Conservation (phyloP, 2,113 vertebrate genomes). For the Numenius arquata region DNA sequence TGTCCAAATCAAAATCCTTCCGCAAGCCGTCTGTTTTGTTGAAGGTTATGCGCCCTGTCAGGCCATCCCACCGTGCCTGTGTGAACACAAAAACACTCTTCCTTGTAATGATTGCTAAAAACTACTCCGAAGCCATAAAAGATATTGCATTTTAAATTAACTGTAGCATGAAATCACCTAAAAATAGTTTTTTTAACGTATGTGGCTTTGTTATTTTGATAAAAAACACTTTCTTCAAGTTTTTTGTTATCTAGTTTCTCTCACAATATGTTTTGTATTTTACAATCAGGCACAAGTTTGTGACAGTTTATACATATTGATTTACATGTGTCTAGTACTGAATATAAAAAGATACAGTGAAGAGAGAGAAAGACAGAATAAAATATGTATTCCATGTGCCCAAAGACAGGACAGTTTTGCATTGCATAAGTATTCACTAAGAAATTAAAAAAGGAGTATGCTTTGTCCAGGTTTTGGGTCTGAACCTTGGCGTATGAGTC, state of each 20-base stretch:
- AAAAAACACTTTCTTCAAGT: background rate
- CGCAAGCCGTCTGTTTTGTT: slow-evolving; percentile 94
- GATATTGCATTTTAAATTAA: background rate
- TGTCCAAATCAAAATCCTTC: slow-evolving; percentile 96
- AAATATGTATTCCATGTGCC: accelerated
- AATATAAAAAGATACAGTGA: background rate
- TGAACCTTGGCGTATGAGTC: background rate
- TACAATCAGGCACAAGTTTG: background rate
- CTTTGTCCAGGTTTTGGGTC: background rate
- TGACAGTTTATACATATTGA: background rate
- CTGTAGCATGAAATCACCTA: no score
- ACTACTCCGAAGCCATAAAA: background rate
- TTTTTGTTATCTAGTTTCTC: background rate
- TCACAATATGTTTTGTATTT: background rate
- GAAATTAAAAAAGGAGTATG: background rate
- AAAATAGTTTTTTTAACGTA: background rate
- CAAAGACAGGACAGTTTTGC: background rate
- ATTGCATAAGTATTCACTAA: background rate
- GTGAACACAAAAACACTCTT: slow-evolving; percentile 10
- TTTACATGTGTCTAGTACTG: background rate
- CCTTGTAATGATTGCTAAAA: background rate
- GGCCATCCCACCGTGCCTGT: slow-evolving; percentile 92
- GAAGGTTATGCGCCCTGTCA: slow-evolving; percentile 93
- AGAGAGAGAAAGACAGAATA: background rate
- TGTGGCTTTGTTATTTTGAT: background rate